A percentile compares a stretch with the other conserved stretches of the same genome.
phyloP scores from a whole-genome alignment of 2,797 vertebrate species.

The Hyperoplus lanceolatus region DNA sequence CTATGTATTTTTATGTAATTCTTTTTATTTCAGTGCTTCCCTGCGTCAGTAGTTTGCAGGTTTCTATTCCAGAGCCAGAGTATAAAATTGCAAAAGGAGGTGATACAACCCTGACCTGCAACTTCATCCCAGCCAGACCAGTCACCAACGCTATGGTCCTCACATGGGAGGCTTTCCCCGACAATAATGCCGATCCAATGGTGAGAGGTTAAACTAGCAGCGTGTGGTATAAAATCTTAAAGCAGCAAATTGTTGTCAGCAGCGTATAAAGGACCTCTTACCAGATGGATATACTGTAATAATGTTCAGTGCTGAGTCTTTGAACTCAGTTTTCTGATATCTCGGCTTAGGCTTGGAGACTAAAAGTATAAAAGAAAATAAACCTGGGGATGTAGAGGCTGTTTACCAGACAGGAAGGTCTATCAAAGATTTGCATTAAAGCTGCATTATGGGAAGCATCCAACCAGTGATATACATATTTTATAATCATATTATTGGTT shows the following conservation, averaged over 20 bases:
- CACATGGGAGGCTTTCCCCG: constrained; percentile 66
- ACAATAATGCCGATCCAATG: constrained; percentile 19
- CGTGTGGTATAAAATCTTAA: not conserved
- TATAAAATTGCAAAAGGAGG: constrained; percentile 77
- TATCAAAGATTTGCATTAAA: not conserved
- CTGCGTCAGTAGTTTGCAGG: constrained; percentile 70
- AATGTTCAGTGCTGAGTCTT: not conserved
- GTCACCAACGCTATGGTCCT: constrained; percentile 29
- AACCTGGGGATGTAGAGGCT: not conserved
- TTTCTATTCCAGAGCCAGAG: constrained; percentile 66
- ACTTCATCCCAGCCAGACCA: constrained; percentile 69
- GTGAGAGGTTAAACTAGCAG: constrained; percentile 63
- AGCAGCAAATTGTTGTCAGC: not conserved
- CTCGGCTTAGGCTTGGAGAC: not conserved
- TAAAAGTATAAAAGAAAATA: constrained; percentile 1
- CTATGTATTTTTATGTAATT: not conserved
- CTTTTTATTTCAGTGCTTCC: constrained; percentile 73
- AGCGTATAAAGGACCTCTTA: not conserved
- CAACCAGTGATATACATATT: not conserved
- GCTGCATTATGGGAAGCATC: constrained; percentile 2
- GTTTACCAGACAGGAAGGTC: not conserved
- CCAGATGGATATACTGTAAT: not conserved
- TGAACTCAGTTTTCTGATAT: not conserved
- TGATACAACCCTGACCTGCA: constrained; percentile 76
- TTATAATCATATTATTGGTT: constrained; percentile 10